Percentiles rank a stretch among this genome's conserved stretches.
phyloP scores from a whole-genome alignment of 2,113 vertebrate genomes.

The Catharus fuscescens region DNA sequence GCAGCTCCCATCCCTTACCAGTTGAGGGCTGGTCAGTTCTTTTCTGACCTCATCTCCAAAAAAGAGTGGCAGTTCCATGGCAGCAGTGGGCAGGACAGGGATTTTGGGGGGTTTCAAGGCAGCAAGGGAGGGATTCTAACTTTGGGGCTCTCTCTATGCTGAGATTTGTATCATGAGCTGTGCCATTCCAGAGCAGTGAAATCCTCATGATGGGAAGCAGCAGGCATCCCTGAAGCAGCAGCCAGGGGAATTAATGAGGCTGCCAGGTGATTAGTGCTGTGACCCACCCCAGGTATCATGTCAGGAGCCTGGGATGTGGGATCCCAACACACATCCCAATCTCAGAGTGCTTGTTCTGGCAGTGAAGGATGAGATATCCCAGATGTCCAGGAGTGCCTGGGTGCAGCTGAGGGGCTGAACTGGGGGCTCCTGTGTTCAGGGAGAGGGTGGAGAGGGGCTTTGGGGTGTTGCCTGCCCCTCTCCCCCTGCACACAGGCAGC shows the following conservation, averaged over 20 bases:
- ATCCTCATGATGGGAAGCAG: background rate
- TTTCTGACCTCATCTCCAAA: background rate
- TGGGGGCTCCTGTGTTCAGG: background rate
- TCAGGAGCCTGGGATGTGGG: background rate
- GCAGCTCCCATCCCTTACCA: background rate
- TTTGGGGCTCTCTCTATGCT: background rate
- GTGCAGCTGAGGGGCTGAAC: background rate
- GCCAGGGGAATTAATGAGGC: background rate
- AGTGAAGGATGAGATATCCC: background rate
- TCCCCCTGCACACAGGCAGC: background rate
- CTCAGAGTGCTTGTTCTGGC: rapidly evolving
- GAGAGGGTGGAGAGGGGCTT: background rate
- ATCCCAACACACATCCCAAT: background rate
- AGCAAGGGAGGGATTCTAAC: background rate
- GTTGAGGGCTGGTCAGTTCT: background rate
- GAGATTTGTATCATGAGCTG: background rate
- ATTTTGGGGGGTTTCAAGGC: background rate
- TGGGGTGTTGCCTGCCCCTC: rapidly evolving
- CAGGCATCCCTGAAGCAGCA: background rate
- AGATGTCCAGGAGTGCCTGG: rapidly evolving
- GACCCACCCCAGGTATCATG: rapidly evolving
- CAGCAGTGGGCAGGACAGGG: background rate
- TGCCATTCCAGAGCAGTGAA: background rate
- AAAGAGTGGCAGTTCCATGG: background rate
- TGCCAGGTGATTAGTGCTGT: background rate